Percentiles rank a stretch among this genome's conserved stretches.
Evolutionary conservation across 2,888 invertebrate species (phyloP).

Genomic region (Arctia plantaginis): DNA sequence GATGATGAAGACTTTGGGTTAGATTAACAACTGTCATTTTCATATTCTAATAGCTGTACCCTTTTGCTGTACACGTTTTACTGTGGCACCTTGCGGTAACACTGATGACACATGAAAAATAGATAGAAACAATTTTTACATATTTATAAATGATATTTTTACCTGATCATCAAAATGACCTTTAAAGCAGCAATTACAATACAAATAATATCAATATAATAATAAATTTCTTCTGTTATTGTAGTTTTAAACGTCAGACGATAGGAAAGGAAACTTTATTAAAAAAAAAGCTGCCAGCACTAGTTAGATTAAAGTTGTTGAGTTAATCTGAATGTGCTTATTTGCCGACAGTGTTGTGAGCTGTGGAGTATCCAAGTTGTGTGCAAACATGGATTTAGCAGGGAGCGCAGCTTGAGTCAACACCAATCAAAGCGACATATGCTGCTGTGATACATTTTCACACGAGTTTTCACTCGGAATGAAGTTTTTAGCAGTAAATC

Average conservation of each 20-base stretch:
- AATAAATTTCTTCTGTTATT: background rate
- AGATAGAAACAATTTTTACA: too few species aligned
- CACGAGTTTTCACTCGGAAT: slow-evolving; percentile 43
- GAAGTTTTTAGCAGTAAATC: slow-evolving; percentile 33
- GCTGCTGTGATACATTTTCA: slow-evolving; percentile 50
- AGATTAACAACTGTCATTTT: background rate
- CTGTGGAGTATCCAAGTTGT: slow-evolving; percentile 18
- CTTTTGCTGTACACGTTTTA: too few species aligned
- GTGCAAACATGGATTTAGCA: slow-evolving; percentile 56
- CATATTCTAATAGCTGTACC: too few species aligned
- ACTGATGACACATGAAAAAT: too few species aligned
- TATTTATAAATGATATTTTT: too few species aligned
- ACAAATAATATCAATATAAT: background rate
- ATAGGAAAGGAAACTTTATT: background rate
- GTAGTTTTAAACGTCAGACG: background rate
- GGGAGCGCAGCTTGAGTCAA: slow-evolving; percentile 46
- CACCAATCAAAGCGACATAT: slow-evolving; percentile 61
- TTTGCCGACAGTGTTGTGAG: slow-evolving; percentile 23
- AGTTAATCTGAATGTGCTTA: slow-evolving; percentile 10
- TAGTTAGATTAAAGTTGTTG: background rate
- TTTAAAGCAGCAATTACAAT: too few species aligned
- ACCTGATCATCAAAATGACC: background rate
- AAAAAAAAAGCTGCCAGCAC: background rate
- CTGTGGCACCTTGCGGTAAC: too few species aligned
- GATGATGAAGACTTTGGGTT: background rate